phyloP scores from a whole-genome alignment of 30 jellyfish, hydroid and myxozoan species.

The Sanderia malayensis region DNA sequence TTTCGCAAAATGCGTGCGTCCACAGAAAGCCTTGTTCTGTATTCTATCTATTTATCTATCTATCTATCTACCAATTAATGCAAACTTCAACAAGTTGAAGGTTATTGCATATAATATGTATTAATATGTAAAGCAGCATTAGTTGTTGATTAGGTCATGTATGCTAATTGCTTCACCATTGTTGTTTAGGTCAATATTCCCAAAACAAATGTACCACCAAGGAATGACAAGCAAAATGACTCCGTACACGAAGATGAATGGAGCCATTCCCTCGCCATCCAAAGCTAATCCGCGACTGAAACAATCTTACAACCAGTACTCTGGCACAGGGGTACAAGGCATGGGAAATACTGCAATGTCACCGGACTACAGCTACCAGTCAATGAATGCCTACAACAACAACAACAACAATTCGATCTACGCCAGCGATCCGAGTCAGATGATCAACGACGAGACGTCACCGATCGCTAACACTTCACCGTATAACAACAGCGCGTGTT shows the following conservation, averaged over 20 bases:
- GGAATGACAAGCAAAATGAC: constrained; percentile 75
- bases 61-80: too few species aligned
- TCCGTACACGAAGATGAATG: constrained; percentile 82
- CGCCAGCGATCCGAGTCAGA: constrained; percentile 79
- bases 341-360: constrained; percentile 64
- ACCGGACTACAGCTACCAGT: constrained; percentile 83
- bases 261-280: constrained; percentile 77
- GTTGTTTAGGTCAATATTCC: constrained; percentile 92
- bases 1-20: too few species aligned
- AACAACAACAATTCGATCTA: constrained; percentile 66
- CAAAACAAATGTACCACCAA: constrained; percentile 93
- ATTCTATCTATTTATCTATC: too few species aligned
- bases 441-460: constrained; percentile 91
- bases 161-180: too few species aligned
- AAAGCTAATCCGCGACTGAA: constrained; percentile 82
- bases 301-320: constrained; percentile 73
- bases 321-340: constrained; percentile 64
- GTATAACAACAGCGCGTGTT: constrained; percentile 86
- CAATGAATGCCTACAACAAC: constrained; percentile 60
- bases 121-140: too few species aligned
- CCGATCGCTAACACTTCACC: constrained; percentile 95
- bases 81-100: too few species aligned
- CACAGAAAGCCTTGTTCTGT: too few species aligned
- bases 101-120: too few species aligned
- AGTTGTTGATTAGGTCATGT: too few species aligned